Base-by-base conservation (phyloP, 1,140 invertebrate genomes). In the Belonocnema kinseyi region DNA sequence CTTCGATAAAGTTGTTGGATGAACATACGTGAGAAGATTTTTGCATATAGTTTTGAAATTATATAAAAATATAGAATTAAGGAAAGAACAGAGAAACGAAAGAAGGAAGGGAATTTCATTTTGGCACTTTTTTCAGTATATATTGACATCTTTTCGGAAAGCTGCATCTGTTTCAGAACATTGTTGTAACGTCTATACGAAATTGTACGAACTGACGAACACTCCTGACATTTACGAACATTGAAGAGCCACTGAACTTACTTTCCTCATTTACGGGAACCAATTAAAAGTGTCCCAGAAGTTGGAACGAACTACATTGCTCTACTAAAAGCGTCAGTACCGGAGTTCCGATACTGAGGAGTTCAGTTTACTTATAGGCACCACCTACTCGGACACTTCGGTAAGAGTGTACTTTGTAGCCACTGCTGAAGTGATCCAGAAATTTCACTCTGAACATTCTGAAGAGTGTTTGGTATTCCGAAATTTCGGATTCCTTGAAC, bases 201-300 rank as follows among this genome's bases (percentile, higher is more conserved):
- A 40, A 46, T 74, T 53, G 51, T 19, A 16, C 19, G 33, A 40
- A 77, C 26, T 33, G 26, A 77, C 46, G 58, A 77, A 77, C 17
- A 17, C 75, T 21, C 12, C 19, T 50, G 52, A 77, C 72, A 71
- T 77, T 77, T 77, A 72, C 70, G 50, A 50, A 52, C 46, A 66
- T 74, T 54, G 19, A 53, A 40, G 50, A 70, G 75, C 14, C 66
- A 53, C 46, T 26, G 33, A 50, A 71, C 40, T 70, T 46, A 53
- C 61, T 61, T 53, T 66, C 51, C 26, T 53, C 17, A 50, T 52
- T 50, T 74, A 50, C 14, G 75, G 26, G 73, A 77, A 77, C 75
- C 75, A 77, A 77, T 77, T 77, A 77, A 58, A 72, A 77, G 75
- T 72, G 75, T 70, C 70, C 14, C 12, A 50, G 50, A 72, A 77